phyloP scores from a whole-genome alignment of 1,140 invertebrate species.

The Araneus ventricosus region DNA sequence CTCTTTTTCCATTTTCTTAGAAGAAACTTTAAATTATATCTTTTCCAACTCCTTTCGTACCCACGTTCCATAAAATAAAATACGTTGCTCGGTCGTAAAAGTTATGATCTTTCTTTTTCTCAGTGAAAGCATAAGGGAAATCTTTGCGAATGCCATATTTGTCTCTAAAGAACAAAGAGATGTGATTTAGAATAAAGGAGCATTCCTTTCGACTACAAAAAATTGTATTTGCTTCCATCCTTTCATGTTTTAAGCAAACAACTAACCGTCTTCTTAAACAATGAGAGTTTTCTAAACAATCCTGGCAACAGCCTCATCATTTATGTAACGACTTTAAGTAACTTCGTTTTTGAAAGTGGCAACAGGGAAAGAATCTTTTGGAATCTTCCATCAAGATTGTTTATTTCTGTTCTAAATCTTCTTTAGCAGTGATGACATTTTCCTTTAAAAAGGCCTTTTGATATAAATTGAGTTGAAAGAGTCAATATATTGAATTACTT shows the following conservation, averaged over 20 bases:
- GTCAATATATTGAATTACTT: neutral
- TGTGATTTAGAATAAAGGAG: constrained; percentile 23
- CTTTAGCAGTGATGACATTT: neutral
- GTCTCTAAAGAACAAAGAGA: constrained; percentile 24
- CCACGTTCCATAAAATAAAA: constrained; percentile 12
- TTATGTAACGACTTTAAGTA: constrained; percentile 37
- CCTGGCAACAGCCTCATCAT: constrained; percentile 28
- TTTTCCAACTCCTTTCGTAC: neutral
- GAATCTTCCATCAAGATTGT: neutral
- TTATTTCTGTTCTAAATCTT: neutral
- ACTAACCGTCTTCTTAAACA: constrained; percentile 19
- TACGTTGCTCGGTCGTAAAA: neutral
- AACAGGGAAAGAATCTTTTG: neutral
- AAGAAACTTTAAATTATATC: neutral
- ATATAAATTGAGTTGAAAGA: neutral
- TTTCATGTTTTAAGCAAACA: constrained; percentile 34
- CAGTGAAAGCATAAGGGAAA: neutral
- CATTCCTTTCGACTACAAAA: neutral
- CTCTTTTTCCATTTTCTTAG: neutral
- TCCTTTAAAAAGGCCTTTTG: neutral
- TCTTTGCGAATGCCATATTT: constrained; percentile 16
- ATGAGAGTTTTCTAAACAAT: constrained; percentile 15
- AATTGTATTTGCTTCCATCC: neutral
- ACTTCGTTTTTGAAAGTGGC: constrained; percentile 16
- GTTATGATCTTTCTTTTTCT: constrained; percentile 3